These are phyloP conservation scores for Eriocheir sinensis DNA, from an alignment of 1,140 invertebrate species.

Conservation along the genomic window DNA sequence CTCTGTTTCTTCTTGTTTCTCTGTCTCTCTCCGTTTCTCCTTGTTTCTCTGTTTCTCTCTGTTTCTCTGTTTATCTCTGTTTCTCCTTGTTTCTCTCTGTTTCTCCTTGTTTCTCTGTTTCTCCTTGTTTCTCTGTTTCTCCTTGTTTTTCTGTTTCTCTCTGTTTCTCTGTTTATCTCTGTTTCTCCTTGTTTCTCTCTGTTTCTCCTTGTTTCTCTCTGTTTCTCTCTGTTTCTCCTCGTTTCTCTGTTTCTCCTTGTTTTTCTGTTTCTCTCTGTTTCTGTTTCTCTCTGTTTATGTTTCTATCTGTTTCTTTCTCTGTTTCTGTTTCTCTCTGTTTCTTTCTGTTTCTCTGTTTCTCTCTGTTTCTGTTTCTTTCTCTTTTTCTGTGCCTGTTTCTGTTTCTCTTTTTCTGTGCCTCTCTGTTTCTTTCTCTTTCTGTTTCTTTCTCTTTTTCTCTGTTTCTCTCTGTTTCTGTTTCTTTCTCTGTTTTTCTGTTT, in stretches of 20 bases:
- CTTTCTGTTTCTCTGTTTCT: too few relatives aligned
- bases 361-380: too few relatives aligned
- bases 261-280: neutral
- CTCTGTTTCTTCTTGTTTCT: neutral
- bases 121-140: neutral
- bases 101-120: neutral
- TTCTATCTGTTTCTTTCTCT: too few relatives aligned
- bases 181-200: neutral
- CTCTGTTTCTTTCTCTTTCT: neutral
- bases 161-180: neutral
- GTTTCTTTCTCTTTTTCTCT: neutral
- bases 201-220: neutral
- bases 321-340: too few relatives aligned
- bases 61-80: neutral
- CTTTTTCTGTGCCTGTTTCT: neutral
- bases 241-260: neutral
- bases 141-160: neutral
- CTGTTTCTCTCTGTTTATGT: neutral
- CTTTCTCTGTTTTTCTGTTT: neutral
- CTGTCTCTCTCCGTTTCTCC: too few relatives aligned
- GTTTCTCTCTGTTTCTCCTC: neutral
- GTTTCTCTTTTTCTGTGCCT: neutral
- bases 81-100: neutral
- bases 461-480: neutral
- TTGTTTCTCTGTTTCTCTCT: neutral